Evolutionary conservation across 2,113 vertebrate species (phyloP), one percentile per base, ranked within the genome.

Genomic region (Corythaeola cristata): DNA sequence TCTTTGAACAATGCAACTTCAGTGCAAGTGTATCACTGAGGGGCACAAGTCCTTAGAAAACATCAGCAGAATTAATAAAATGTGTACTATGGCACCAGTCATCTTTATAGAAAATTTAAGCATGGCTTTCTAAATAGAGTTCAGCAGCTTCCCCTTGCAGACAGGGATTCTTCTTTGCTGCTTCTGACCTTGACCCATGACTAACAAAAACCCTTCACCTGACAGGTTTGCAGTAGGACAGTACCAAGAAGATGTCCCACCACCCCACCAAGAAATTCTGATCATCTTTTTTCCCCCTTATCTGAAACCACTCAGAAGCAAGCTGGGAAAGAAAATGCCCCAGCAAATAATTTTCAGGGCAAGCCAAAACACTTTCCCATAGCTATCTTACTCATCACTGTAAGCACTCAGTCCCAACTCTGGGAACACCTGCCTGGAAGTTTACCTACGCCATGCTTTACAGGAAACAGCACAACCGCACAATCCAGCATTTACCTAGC

Each of bases 1-100:
- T 44, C 55, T 80, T 63, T 27, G 23, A 90, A 50, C 1, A 1
- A 64, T 0, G 0, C 1, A 0, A 90, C 45, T 90, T 56, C 11
- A 28, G 50, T 21, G 12, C 67, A 83, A 90, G 16, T 0, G 0
- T 47, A 71, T 8, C 20, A 19, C 45, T 45, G 84, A 68, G 9
- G 4, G 60, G 18, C 15, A 6, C 20, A 79, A 45, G 27, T 63
- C 39, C 50, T 47, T n/a, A 80, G 49, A 80, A 85, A 88, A 64
- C 28, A 56, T 22, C 1, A 1, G 55, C 49, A 78, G 26, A 76
- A 35, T 56, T 56, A 71, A 47, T 47, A 76, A 62, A 74, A 91
- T 0, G 0, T 19, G 37, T 24, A 73, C 1, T 2, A 6, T 19
- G 7, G 12, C 28, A 86, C 37, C 21, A 69, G 68, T 11, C 19